A percentile compares a stretch with the other conserved stretches of the same genome.
phyloP scores from a whole-genome alignment of 2,797 vertebrate genomes.

The Astyanax mexicanus region DNA sequence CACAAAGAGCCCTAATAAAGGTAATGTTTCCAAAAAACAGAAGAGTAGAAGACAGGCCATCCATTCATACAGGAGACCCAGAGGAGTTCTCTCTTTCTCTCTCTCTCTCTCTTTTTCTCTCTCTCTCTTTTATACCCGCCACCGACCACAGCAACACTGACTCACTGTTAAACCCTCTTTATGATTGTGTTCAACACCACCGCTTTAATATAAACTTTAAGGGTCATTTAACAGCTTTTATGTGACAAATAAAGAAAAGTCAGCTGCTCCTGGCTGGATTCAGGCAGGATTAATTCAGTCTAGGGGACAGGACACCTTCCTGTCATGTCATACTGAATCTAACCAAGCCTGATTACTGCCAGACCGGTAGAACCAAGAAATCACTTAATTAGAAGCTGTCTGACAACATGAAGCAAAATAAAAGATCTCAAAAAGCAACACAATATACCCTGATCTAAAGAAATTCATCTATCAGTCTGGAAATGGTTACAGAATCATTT shows the following conservation, averaged over 20 bases:
- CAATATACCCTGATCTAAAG: too few species aligned
- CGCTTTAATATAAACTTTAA: constrained; percentile 45
- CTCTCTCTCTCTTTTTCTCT: neutral
- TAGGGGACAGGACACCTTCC: neutral
- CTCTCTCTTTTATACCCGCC: neutral
- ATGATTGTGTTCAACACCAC: constrained; percentile 34
- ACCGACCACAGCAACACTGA: constrained; percentile 31
- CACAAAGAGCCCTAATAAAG: neutral
- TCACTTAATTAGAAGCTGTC: too few species aligned
- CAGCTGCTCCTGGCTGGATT: constrained; percentile 9
- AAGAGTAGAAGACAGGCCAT: constrained; percentile 13
- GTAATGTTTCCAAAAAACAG: neutral
- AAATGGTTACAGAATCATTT: too few species aligned
- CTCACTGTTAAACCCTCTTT: constrained; percentile 48
- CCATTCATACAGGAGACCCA: constrained; percentile 38
- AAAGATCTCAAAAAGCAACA: too few species aligned
- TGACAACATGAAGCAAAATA: too few species aligned
- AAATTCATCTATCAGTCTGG: too few species aligned
- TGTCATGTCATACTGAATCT: neutral
- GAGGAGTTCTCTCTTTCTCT: neutral
- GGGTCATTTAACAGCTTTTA: constrained; percentile 41
- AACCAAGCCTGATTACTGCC: neutral
- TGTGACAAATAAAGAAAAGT: constrained; percentile 38
- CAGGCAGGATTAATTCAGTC: too few species aligned
- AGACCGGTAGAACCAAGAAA: too few species aligned